Evolutionary conservation across 2,888 invertebrate genomes (phyloP), one percentile per base, ranked within the genome.

Genomic region (Nysson spinosus): DNA sequence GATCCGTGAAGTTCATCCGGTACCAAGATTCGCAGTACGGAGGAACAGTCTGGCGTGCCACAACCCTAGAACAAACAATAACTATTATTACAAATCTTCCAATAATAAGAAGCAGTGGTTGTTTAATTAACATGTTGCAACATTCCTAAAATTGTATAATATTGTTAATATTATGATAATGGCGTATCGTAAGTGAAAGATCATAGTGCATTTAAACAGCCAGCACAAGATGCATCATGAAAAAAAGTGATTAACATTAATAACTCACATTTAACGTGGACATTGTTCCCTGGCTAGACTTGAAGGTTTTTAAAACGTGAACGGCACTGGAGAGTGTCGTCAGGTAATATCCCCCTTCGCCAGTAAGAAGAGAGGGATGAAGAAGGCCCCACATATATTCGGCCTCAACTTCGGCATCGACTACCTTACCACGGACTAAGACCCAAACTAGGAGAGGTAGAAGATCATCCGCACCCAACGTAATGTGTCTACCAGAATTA

Each of bases 331-430:
- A 96, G 49, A 98, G 89, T 0, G 97, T 95, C 0, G 98, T 97
- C 60, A 98, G 91, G 86, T 98, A 98, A 88, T 98, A 98, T 3
- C 96, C 96, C 0, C 96, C 97, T 85, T 98, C 97, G 2, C 97
- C 97, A 0, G 95, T 95, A 43, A 97, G 89, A 47, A 98, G 88
- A 0, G 96, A 96, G 0, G 96, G 96, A 60, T 98, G 98, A 26
- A 98, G 89, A 30, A 99, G 89, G 1, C 94, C 97, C 90, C 97
- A 97, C 96, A 98, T 98, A 85, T 97, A 95, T 84, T 97, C 97
- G 0, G 97, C 96, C 86, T 98, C 98, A 56, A 98, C 92, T 88
- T 98, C 98, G 0, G 96, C 97, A 22, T 96, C 94, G 4, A 97
- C 94, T 79, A 97, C 92, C 26, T 95, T 94, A 75, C 95, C 95